phyloP scores from a whole-genome alignment of 1,140 invertebrate genomes.

The Pogonomyrmex californicus region DNA sequence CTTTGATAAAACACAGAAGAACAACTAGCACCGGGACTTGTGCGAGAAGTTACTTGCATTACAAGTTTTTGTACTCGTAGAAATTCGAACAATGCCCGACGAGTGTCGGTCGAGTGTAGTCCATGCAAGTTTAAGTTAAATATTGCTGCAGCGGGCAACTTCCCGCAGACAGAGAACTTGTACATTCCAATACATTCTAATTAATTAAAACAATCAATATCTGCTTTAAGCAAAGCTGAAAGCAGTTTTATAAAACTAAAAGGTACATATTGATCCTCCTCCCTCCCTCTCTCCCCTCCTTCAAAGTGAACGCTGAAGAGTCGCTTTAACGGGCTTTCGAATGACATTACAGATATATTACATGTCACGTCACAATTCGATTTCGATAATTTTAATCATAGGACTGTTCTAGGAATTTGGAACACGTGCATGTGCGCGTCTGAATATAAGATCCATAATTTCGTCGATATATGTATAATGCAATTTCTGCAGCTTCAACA shows the following conservation, averaged over 20 bases:
- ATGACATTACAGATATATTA: background rate
- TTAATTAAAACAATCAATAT: slow-evolving; percentile 54
- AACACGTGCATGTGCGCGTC: too few relatives aligned
- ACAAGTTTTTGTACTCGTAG: slow-evolving; percentile 63
- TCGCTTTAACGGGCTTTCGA: background rate
- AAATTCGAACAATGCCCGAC: slow-evolving; percentile 60
- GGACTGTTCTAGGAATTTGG: background rate
- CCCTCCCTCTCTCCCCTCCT: background rate
- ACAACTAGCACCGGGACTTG: slow-evolving; percentile 57
- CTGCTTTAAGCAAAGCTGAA: slow-evolving; percentile 1
- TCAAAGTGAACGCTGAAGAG: background rate
- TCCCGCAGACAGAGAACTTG: slow-evolving; percentile 17
- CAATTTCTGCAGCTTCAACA: slow-evolving; percentile 36
- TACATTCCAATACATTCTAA: slow-evolving; percentile 44
- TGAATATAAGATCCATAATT: slow-evolving; percentile 53
- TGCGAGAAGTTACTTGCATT: slow-evolving; percentile 57
- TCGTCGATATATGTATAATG: background rate
- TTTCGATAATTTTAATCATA: slow-evolving; percentile 3
- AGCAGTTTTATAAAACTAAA: background rate
- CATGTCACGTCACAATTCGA: background rate
- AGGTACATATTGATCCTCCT: background rate
- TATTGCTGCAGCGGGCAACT: slow-evolving; percentile 44
- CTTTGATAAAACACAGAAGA: slow-evolving; percentile 63
- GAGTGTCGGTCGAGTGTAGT: slow-evolving; percentile 53
- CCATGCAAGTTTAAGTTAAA: slow-evolving; percentile 59